Evolutionary conservation across 2,113 vertebrate genomes (phyloP).

Genomic region (Nycticorax nycticorax): DNA sequence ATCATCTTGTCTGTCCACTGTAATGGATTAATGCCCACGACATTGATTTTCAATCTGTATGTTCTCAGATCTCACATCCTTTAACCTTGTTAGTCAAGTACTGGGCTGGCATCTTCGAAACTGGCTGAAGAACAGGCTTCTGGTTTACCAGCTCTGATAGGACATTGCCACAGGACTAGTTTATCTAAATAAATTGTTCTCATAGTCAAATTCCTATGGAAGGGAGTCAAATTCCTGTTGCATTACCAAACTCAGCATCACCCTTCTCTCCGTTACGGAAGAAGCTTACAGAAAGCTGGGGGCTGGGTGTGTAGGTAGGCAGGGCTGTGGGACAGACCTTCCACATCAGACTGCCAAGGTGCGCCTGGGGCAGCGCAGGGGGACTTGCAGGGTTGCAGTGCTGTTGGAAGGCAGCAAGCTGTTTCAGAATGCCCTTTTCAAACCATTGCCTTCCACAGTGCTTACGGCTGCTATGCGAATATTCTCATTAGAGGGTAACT

Average conservation of each 20-base stretch:
- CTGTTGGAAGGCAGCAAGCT: background rate
- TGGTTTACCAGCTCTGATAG: background rate
- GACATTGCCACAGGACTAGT: background rate
- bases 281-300: background rate
- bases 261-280: background rate
- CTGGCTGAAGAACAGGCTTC: background rate
- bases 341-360: background rate
- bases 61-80: background rate
- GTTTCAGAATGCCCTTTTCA: background rate
- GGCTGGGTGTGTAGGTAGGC: background rate
- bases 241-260: background rate
- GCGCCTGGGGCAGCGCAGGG: fast-evolving
- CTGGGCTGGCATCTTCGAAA: background rate
- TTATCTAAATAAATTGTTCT: background rate
- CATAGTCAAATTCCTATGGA: background rate
- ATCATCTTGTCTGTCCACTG: background rate
- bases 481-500: background rate
- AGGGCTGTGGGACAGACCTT: background rate
- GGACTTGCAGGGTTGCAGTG: background rate
- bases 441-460: background rate
- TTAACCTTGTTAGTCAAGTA: background rate
- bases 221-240: background rate
- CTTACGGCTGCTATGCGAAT: fast-evolving
- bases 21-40: background rate
- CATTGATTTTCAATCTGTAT: background rate